A percentile compares a stretch with the other conserved stretches of the same genome.
These are phyloP conservation scores for Serripes groenlandicus DNA, from an alignment of 2,888 invertebrate species.

Conservation along the genomic window DNA sequence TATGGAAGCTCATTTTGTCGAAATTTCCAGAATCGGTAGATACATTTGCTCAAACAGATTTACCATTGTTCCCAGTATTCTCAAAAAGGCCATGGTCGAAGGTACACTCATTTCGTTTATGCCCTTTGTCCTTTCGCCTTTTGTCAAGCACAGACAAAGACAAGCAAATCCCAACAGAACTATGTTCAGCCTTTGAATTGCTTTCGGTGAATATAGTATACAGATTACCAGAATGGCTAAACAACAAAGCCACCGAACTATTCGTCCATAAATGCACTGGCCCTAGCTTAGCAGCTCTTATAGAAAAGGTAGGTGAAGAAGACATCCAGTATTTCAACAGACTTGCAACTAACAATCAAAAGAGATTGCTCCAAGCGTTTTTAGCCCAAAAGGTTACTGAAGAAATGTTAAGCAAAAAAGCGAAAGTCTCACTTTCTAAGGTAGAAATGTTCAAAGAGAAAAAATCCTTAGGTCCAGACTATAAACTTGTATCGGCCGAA, in stretches of 20 bases:
- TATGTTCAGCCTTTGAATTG: not conserved
- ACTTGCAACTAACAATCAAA: not conserved
- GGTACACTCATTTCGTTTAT: conserved; percentile 5
- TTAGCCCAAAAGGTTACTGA: not conserved
- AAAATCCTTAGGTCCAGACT: not conserved
- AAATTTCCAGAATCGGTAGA: not conserved
- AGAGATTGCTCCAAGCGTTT: not conserved
- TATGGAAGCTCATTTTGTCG: conserved; percentile 10
- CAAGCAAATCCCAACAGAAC: not conserved
- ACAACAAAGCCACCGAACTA: not conserved
- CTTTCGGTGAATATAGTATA: conserved; percentile 6
- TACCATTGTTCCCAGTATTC: conserved; percentile 4
- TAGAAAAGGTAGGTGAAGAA: not conserved
- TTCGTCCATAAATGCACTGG: conserved; percentile 3
- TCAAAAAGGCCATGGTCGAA: not conserved
- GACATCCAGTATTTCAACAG: not conserved
- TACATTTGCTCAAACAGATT: not conserved
- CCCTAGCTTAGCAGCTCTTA: not conserved
- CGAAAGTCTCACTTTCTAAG: not conserved
- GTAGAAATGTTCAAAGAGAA: conserved; percentile 12
- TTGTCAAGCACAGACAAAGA: not conserved
- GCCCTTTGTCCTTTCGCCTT: not conserved
- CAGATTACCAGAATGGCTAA: conserved; percentile 37
- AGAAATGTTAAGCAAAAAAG: not conserved
- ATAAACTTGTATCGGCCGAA: not conserved